phyloP scores from a whole-genome alignment of 2,888 invertebrate species.

The Campopleginae sp. region DNA sequence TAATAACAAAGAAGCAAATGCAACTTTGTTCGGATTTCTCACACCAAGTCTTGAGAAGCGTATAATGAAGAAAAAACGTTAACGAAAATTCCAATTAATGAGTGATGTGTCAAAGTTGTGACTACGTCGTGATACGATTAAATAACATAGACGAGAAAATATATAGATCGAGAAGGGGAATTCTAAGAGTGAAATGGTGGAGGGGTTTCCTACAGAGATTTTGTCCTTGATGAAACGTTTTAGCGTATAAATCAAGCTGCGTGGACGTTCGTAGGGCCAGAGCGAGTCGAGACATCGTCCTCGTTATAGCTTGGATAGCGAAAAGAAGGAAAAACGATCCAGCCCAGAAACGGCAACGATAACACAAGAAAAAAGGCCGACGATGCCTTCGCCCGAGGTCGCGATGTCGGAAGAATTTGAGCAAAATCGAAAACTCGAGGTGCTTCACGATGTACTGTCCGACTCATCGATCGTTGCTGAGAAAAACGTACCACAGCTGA shows the following conservation, averaged over 20 bases:
- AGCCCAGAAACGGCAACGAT: slow-evolving; percentile 1
- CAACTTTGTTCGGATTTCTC: neutral
- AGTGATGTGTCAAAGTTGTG: slow-evolving; percentile 21
- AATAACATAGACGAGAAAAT: slow-evolving; percentile 33
- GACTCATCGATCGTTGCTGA: slow-evolving; percentile 36
- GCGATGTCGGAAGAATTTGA: slow-evolving; percentile 71
- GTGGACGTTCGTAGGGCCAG: slow-evolving; percentile 72
- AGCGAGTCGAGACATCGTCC: slow-evolving; percentile 70
- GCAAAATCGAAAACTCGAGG: slow-evolving; percentile 53
- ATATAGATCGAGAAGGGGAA: slow-evolving; percentile 15
- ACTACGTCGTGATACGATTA: slow-evolving; percentile 18
- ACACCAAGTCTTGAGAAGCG: neutral
- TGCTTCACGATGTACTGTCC: slow-evolving; percentile 38
- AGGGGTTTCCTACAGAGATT: slow-evolving; percentile 69
- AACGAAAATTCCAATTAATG: slow-evolving; percentile 21
- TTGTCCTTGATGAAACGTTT: slow-evolving; percentile 80
- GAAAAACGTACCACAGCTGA: slow-evolving; percentile 16
- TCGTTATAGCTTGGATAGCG: slow-evolving; percentile 35
- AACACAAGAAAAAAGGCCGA: slow-evolving; percentile 3
- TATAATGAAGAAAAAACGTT: neutral
- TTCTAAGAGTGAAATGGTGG: slow-evolving; percentile 56
- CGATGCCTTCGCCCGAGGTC: slow-evolving; percentile 78
- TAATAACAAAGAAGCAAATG: neutral
- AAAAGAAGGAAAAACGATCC: slow-evolving; percentile 5
- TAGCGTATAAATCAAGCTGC: slow-evolving; percentile 81